phyloP scores from a whole-genome alignment of 2,888 invertebrate genomes.

The Ectobius pallidus region DNA sequence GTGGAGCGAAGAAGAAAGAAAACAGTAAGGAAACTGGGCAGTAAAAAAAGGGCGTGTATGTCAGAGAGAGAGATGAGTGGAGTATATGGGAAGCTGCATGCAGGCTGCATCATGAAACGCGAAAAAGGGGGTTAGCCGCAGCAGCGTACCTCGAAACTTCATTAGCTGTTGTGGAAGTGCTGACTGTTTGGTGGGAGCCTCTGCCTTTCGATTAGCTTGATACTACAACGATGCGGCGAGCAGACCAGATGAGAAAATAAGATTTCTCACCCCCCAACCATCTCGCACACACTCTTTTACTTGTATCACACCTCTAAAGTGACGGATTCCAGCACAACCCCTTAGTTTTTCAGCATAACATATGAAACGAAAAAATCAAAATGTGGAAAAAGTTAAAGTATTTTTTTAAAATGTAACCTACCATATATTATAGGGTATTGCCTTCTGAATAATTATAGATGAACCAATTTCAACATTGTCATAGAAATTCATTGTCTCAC shows the following conservation, averaged over 20 bases:
- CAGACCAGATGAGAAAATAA: conserved; percentile 42
- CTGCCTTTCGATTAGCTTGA: conserved; percentile 42
- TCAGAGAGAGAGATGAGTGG: conserved; percentile 12
- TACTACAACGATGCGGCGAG: conserved; percentile 36
- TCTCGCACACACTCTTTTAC: conserved; percentile 13
- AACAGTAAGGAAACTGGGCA: conserved; percentile 15
- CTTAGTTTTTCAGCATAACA: too few species aligned
- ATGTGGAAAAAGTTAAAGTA: too few species aligned
- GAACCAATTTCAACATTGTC: too few species aligned
- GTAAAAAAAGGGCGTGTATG: conserved; percentile 1
- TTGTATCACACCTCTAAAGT: conserved; percentile 4
- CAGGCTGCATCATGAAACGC: neutral
- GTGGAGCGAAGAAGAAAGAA: neutral
- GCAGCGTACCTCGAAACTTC: conserved; percentile 37
- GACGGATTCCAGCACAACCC: neutral
- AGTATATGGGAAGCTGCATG: too few species aligned
- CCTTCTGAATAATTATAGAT: too few species aligned
- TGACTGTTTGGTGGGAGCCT: conserved; percentile 38
- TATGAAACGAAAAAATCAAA: too few species aligned
- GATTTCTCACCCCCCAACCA: conserved; percentile 35
- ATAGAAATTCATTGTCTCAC: too few species aligned
- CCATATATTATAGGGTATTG: too few species aligned
- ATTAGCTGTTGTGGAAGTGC: conserved; percentile 43
- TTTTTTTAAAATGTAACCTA: too few species aligned
- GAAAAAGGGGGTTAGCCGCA: neutral